A percentile compares a stretch with the other conserved stretches of the same genome.
Evolutionary conservation across 1,140 invertebrate species (phyloP).

Genomic region (Fopius arisanus): DNA sequence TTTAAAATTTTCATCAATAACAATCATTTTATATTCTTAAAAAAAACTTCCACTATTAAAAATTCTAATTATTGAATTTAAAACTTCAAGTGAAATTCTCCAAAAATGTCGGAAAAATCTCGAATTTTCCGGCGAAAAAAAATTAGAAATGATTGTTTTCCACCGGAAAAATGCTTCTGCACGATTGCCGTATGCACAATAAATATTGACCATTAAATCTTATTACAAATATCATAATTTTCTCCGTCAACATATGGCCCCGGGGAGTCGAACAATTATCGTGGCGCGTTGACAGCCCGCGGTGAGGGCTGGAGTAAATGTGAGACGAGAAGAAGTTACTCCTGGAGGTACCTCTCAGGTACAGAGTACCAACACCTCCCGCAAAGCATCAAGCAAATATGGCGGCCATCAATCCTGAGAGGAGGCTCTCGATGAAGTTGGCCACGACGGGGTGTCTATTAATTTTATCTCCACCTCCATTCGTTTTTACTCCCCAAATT

Average conservation of each 20-base stretch:
- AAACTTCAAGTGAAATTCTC: too few species aligned
- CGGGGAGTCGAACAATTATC: conserved; percentile 47
- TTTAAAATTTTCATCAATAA: too few species aligned
- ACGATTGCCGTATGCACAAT: not conserved
- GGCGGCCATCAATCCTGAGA: conserved; percentile 51
- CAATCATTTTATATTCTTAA: too few species aligned
- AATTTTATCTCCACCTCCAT: conserved; percentile 32
- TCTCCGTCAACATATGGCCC: conserved; percentile 18
- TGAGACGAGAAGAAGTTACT: not conserved
- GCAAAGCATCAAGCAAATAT: conserved; percentile 51
- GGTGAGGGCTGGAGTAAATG: conserved; percentile 29
- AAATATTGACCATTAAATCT: not conserved
- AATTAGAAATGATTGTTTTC: too few species aligned
- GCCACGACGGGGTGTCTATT: conserved; percentile 50
- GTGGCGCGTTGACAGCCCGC: conserved; percentile 50
- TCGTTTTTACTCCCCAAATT: conserved; percentile 7
- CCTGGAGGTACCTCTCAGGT: not conserved
- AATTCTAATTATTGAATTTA: too few species aligned
- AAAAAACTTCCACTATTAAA: too few species aligned
- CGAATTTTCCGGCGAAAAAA: too few species aligned
- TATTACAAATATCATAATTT: conserved; percentile 21
- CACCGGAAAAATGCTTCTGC: too few species aligned
- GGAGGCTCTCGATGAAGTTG: conserved; percentile 40
- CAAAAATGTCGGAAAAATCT: too few species aligned
- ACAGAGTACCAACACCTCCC: conserved; percentile 8